phyloP scores from a whole-genome alignment of 2,797 vertebrate genomes.

The Sebastes nivosus region DNA sequence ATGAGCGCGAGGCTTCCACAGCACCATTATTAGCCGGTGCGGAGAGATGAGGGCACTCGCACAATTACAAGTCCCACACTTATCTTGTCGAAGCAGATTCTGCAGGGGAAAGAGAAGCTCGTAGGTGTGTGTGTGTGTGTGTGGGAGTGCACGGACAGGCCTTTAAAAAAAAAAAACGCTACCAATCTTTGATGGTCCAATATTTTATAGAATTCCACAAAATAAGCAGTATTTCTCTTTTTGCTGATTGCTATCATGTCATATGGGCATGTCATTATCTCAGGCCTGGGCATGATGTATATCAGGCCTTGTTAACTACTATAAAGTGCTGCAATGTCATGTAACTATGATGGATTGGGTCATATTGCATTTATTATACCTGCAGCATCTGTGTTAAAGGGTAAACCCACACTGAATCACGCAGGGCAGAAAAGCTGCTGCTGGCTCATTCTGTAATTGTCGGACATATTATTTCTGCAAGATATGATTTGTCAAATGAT shows the following conservation, averaged over 20 bases:
- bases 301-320: conserved; percentile 62
- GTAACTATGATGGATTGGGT: conserved; percentile 68
- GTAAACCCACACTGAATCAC: conserved; percentile 63
- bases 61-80: conserved; percentile 81
- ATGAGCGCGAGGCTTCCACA: conserved; percentile 78
- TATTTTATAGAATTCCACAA: conserved; percentile 32
- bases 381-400: conserved; percentile 70
- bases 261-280: conserved; percentile 44
- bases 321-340: conserved; percentile 64
- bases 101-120: conserved; percentile 54
- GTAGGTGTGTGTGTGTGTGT: conserved; percentile 6
- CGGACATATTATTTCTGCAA: conserved; percentile 21
- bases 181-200: conserved; percentile 43
- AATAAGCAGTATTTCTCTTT: conserved; percentile 20
- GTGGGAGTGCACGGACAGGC: conserved; percentile 13
- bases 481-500: conserved; percentile 25
- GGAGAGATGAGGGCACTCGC: conserved; percentile 76
- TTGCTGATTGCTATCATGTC: conserved; percentile 37
- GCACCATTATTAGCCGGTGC: conserved; percentile 76
- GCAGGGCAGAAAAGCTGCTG: conserved; percentile 24
- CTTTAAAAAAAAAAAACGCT: conserved; percentile 20
- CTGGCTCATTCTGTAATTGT: conserved; percentile 43
- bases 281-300: conserved; percentile 46
- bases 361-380: conserved; percentile 63
- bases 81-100: conserved; percentile 82